Evolutionary conservation across 2,888 invertebrate species (phyloP).

Genomic region (Desoria tigrina): DNA sequence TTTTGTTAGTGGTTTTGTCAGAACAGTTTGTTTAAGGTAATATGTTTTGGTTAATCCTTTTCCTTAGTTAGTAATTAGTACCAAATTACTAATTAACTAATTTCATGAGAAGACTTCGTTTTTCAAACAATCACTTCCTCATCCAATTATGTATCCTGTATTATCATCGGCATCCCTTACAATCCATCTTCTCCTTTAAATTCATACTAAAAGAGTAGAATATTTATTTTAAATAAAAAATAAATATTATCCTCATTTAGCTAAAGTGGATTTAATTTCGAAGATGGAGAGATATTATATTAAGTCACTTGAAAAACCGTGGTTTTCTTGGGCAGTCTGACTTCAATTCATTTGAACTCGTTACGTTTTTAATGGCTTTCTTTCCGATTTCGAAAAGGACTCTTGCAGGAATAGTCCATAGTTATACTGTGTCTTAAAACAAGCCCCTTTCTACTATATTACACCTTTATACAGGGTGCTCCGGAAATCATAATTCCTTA

Average conservation of each 20-base stretch:
- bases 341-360: conserved; percentile 8
- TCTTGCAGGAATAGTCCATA: not conserved
- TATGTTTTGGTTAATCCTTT: conserved; percentile 5
- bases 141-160: not conserved
- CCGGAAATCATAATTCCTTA: too few species aligned
- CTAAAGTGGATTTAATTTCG: not conserved
- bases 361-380: not conserved
- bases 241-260: not conserved
- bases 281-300: not conserved
- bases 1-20: conserved; percentile 3
- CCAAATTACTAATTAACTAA: not conserved
- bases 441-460: too few species aligned
- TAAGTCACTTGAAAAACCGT: conserved; percentile 9
- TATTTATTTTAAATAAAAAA: too few species aligned
- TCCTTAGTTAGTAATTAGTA: not conserved
- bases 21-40: conserved; percentile 4
- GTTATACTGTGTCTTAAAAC: too few species aligned
- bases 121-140: not conserved
- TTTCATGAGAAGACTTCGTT: conserved; percentile 8
- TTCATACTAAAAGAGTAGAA: not conserved
- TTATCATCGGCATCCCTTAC: not conserved
- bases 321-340: conserved; percentile 10
- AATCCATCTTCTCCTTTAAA: not conserved
- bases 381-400: not conserved
- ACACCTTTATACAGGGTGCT: too few species aligned